Base-by-base conservation (phyloP, 64 coral and sea anemone species). In the Cladopsammia gracilis region DNA sequence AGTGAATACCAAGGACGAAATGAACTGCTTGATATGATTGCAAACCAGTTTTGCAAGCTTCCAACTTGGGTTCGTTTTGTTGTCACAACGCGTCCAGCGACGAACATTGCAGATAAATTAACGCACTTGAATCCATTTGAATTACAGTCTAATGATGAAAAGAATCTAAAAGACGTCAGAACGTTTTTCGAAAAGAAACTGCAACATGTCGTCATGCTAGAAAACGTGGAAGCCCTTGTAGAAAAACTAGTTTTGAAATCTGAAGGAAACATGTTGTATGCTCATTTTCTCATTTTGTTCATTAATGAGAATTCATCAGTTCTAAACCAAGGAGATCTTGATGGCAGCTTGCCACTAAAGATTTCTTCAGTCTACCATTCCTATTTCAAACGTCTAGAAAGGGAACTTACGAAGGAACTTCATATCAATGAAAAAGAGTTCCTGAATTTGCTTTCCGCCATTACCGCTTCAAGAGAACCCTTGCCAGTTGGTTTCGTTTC, bases 21-120 rank as follows among this genome's bases (percentile, higher is more conserved):
- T 71, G 46, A 91, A 43, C 22, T 91, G 7, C 34, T 71, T 25
- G 77, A 72, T 18, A 45, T 91, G 4, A 34, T 91, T 42, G 62
- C 48, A 20, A 20, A 81, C 42, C 74, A 90, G 11, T 44, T 91
- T 43, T 24, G 45, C 45, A 78, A 82, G 48, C 78, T 91, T 10
- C 89, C 89, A 65, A 26, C 53, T 6, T 91, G 65, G 48, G n/a
- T 91, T 11, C 45, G 20, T 9, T 83, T 91, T 83, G 3, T 91
- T 15, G 26, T 71, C 22, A 91, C 89, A 18, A 91, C 89, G n/a
- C 80, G 89, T 26, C 89, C 89, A 72, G 48, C 26, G 4, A 73
- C 48, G 47, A 78, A 64, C 47, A 82, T 46, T 12, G 12, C 70
- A 18, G 25, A 52, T 6, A 43, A 7, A 22, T 44, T 75, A 11